Evolutionary conservation across 2,888 invertebrate species (phyloP).

Genomic region (Oscheius sp.): DNA sequence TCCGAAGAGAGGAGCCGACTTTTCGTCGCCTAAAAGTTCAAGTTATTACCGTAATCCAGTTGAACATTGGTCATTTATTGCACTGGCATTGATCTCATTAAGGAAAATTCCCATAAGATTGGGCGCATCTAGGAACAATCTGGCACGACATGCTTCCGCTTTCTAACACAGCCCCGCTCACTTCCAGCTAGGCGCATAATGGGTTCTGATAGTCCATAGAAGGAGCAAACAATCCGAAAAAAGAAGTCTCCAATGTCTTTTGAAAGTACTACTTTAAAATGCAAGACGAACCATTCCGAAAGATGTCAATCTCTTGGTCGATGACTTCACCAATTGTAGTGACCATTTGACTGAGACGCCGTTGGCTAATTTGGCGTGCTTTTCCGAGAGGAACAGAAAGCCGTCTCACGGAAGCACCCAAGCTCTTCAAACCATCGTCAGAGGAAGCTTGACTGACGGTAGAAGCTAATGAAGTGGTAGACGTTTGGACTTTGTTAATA

Average conservation of each 20-base stretch:
- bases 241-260: neutral
- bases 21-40: constrained; percentile 54
- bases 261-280: neutral
- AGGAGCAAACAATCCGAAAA: constrained; percentile 1
- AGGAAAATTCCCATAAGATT: too few species aligned
- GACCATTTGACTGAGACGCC: constrained; percentile 55
- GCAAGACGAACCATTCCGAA: constrained; percentile 14
- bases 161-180: neutral
- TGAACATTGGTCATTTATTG: neutral
- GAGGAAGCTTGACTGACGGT: constrained; percentile 51
- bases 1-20: constrained; percentile 51
- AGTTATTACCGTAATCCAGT: neutral
- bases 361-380: constrained; percentile 42
- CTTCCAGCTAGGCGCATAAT: constrained; percentile 5
- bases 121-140: neutral
- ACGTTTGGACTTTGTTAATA: constrained; percentile 55
- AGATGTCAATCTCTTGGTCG: constrained; percentile 36
- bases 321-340: constrained; percentile 54
- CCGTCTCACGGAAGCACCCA: constrained; percentile 46
- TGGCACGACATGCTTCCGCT: constrained; percentile 20
- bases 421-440: constrained; percentile 31
- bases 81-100: neutral
- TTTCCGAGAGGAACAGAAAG: constrained; percentile 52
- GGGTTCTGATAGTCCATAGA: neutral
- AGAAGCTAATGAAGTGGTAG: constrained; percentile 54